A percentile compares a stretch with the other conserved stretches of the same genome.
These are phyloP conservation scores for Lamellibrachia columna DNA, from an alignment of 2,888 invertebrate species.

Conservation along the genomic window DNA sequence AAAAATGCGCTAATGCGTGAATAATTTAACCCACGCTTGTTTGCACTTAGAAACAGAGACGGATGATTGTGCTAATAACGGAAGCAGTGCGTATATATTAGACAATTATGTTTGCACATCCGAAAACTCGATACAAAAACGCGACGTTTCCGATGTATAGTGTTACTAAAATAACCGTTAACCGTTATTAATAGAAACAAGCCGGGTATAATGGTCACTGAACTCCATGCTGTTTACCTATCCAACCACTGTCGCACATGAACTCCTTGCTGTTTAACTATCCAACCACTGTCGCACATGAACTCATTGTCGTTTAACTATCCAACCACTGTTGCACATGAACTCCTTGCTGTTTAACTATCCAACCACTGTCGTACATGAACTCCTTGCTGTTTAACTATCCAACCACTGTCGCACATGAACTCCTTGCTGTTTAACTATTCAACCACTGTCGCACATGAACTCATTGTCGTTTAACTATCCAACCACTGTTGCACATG, in stretches of 20 bases:
- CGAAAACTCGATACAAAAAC: not conserved
- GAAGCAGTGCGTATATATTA: not conserved
- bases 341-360: no score
- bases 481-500: not conserved
- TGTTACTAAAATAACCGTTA: conserved; percentile 5
- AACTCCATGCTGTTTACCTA: not conserved
- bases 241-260: not conserved
- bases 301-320: no score
- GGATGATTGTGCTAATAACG: not conserved
- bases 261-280: not conserved
- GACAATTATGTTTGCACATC: not conserved
- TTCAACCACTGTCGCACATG: not conserved
- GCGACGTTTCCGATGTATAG: not conserved
- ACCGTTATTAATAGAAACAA: not conserved
- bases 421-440: not conserved
- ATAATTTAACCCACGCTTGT: not conserved
- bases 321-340: no score
- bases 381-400: no score
- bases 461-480: not conserved
- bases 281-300: not conserved
- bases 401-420: no score
- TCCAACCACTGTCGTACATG: no score
- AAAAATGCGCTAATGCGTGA: not conserved
- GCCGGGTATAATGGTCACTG: not conserved
- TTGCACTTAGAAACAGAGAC: not conserved